Percentiles rank a stretch among this genome's conserved stretches.
Evolutionary conservation across 2,113 vertebrate species (phyloP).

Genomic region (Oreochromis niloticus): DNA sequence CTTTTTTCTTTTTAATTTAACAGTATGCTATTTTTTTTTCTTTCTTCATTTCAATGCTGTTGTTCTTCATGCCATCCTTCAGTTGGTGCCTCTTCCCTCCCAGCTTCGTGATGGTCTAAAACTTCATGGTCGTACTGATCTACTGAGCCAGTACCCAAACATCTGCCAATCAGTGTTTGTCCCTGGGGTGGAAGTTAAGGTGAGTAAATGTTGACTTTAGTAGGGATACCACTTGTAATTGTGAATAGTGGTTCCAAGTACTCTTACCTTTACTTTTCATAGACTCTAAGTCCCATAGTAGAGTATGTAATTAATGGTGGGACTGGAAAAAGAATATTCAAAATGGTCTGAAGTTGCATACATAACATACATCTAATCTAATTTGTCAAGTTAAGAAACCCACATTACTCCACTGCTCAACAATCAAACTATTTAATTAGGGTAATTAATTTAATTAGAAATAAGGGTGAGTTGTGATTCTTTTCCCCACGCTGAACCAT

Average conservation of each 20-base stretch:
- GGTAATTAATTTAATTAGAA: no score
- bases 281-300: not conserved
- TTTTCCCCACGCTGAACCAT: no score
- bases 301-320: not conserved
- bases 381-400: not conserved
- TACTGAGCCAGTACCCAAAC: not conserved
- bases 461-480: no score
- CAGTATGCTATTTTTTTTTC: rapidly evolving
- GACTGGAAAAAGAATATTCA: not conserved
- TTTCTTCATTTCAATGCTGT: not conserved
- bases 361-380: not conserved
- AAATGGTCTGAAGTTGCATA: not conserved
- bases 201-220: not conserved
- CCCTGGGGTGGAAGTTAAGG: not conserved
- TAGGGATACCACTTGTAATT: rapidly evolving
- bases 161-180: not conserved
- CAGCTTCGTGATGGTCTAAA: not conserved
- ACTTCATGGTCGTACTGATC: not conserved
- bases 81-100: not conserved
- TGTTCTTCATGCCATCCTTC: not conserved
- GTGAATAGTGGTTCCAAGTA: not conserved
- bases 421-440: not conserved
- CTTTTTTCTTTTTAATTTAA: not conserved
- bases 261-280: not conserved
- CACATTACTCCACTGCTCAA: not conserved